Evolutionary conservation across 2,797 vertebrate species (phyloP).

Genomic region (Phoebastria nigripes): DNA sequence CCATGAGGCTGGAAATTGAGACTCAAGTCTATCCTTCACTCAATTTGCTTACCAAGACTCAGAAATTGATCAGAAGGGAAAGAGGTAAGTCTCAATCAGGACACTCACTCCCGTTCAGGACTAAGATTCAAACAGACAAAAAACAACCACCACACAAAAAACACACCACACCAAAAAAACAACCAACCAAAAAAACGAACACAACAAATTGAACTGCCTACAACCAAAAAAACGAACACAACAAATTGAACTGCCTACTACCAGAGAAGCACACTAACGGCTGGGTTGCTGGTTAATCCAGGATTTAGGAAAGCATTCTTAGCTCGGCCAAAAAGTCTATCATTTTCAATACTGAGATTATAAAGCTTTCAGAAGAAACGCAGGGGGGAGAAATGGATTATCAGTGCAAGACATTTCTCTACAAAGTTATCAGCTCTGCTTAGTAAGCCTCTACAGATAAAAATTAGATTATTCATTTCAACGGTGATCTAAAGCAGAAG

Average conservation of each 20-base stretch:
- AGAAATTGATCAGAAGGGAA: background rate
- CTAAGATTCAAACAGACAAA: background rate
- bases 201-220: background rate
- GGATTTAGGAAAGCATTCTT: constrained; percentile 16
- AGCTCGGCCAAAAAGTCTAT: background rate
- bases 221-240: background rate
- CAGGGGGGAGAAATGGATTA: background rate
- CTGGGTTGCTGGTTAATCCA: background rate
- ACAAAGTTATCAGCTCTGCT: background rate
- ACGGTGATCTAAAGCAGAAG: background rate
- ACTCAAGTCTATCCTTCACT: background rate
- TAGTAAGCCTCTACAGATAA: background rate
- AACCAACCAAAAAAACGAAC: background rate
- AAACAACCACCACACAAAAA: too few species aligned
- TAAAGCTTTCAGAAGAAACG: background rate
- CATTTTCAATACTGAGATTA: background rate
- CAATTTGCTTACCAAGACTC: background rate
- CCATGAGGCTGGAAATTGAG: background rate
- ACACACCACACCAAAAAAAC: background rate
- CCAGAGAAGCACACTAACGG: background rate
- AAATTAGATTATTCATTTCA: background rate
- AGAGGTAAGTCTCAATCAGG: background rate
- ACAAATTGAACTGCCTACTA: background rate
- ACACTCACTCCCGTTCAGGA: background rate
- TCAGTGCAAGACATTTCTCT: background rate